Percentiles rank a stretch among this genome's conserved stretches.
These are phyloP conservation scores for Tinamus major DNA, from an alignment of 2,797 vertebrate species.

Conservation along the genomic window DNA sequence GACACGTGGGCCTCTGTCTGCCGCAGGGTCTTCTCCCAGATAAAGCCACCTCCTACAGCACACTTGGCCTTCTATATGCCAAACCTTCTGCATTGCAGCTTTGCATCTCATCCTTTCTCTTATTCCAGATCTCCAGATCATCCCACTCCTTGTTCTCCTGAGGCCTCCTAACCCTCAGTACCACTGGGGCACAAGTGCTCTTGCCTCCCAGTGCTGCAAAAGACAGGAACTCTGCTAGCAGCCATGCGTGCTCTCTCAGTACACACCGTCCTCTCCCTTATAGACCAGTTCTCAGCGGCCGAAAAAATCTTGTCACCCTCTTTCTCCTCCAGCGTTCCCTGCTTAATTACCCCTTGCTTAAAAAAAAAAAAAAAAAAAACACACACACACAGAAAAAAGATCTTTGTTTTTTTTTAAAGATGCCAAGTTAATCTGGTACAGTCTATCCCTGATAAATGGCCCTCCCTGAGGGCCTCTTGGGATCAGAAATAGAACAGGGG, in stretches of 20 bases:
- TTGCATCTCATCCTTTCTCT: not conserved
- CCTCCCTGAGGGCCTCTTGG: constrained; percentile 26
- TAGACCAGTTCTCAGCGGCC: not conserved
- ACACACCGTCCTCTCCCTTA: accelerated
- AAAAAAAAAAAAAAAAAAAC: not conserved
- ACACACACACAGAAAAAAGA: not conserved
- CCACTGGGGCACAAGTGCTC: not conserved
- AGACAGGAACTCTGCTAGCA: not conserved
- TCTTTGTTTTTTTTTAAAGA: not conserved
- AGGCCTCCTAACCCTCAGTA: accelerated
- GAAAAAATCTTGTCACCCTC: not conserved
- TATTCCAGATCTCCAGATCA: not conserved
- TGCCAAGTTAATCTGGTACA: constrained; percentile 64
- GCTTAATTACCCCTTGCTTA: not conserved
- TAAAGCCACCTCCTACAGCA: not conserved
- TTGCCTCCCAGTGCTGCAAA: not conserved
- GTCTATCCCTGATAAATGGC: constrained; percentile 64
- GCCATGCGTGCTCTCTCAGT: not conserved
- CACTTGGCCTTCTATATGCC: not conserved
- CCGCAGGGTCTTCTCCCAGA: not conserved
- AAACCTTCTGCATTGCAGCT: not conserved
- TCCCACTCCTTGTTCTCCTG: not conserved
- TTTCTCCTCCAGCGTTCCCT: not conserved
- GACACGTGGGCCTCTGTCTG: not conserved
- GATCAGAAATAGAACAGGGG: constrained; percentile 41